Evolutionary conservation across 2,113 vertebrate species (phyloP), one percentile per base, ranked within the genome.

Genomic region (Oostethus manadensis): DNA sequence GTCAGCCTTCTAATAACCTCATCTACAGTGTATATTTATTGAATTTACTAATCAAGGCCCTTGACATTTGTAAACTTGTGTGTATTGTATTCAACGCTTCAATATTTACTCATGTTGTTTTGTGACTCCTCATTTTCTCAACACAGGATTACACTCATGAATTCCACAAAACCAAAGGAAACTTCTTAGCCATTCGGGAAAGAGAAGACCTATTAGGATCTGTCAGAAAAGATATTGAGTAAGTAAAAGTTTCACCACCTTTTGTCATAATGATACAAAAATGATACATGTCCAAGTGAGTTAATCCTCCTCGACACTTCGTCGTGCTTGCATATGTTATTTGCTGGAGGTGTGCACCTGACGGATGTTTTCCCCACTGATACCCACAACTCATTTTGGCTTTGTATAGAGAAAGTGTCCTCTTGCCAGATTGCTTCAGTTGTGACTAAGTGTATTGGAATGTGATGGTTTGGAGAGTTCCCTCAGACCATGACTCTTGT

Each of bases 101-200:
- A 10, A 5, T 29, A 17, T 20, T 38, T n/a, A 38, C 21, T 15
- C 8, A 1, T 48, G 29, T 43, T 42, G 22, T 8, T 4, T 3
- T 40, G 56, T 10, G 16, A 11, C 5, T 1, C 38, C 59, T 50
- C 0, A 4, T 48, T 72, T 21, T 55, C 8, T 11, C 43, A 38
- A 77, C 76, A 0, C 83, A 99, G 97, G 97, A 99, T 83, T 99
- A 99, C 79, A 98, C 97, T 2, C 95, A 97, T 0, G 97, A 97
- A 83, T 99, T 95, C 77, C 94, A 98, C 89, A 99, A 98, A 93
- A 99, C 97, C 86, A 99, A 98, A 94, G 91, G 93, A 57, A 98
- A 98, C 83, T 98, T 99, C 72, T 13, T 93, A 85, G 94, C 94
- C 56, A 90, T 98, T 80, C 86, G 96, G 68, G 97, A 98, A 87